Evolutionary conservation across 2,797 vertebrate genomes (phyloP), one percentile per base, ranked within the genome.

Genomic region (Phataginus tricuspis): DNA sequence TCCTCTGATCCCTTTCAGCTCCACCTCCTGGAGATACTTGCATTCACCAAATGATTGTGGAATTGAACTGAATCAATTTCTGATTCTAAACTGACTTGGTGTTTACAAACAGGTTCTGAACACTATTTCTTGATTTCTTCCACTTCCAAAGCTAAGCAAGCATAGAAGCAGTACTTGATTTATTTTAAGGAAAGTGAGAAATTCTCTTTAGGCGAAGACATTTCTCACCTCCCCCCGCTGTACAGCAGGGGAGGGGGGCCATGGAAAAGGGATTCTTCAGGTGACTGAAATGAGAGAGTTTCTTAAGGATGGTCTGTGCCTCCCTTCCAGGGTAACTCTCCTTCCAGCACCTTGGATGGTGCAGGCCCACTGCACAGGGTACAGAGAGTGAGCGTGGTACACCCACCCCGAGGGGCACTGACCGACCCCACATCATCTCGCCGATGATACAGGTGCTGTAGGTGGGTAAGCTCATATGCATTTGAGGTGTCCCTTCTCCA

Each of bases 51-150:
- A 34, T 19, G 51, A 90, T 9, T 23, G 16, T 25, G 31, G 37
- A 72, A 85, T 91, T 91, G 68, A 80, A 93, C 0, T 18, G 45
- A 82, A 83, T 75, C 39, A 16, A 86, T 82, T 89, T 91, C 79
- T 77, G 63, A 71, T 51, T 45, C 68, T n/a, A 80, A 19, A 37
- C 57, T 16, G 42, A 27, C 8, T 16, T 42, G 59, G 66, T 15
- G 10, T 82, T 95, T 75, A 77, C 2, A 39, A 66, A 87, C 37
- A 14, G 66, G 27, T 18, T 61, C 69, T 39, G 25, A 92, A 55
- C 11, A 39, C 34, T 23, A n/a, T 37, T 90, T 78, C n/a, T 51
- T 71, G 90, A 72, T 49, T 79, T 23, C 23, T 71, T 77, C 51
- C 29, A 66, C 29, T 72, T 93, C 31, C 19, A 72, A 75, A 55